Evolutionary conservation across 2,797 vertebrate species (phyloP), one percentile per base, ranked within the genome.

Genomic region (Galaxias olidus): DNA sequence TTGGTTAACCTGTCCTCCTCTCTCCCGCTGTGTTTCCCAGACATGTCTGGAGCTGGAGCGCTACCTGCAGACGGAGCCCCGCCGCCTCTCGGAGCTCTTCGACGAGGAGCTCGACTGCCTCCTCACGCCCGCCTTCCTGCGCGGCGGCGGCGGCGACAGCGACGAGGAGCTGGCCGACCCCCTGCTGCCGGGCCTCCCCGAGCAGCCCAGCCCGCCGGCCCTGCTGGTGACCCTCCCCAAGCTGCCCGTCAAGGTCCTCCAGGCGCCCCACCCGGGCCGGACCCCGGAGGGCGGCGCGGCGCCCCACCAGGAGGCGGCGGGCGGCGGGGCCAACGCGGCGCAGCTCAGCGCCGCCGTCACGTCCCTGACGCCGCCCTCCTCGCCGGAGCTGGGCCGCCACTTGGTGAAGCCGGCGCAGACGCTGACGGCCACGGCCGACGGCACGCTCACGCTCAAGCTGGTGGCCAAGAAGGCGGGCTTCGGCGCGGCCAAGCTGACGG

Each of bases 21-120:
- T 58, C 63, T 43, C 19, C 8, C 43, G n/a, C 20, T 51, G 4
- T 8, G 62, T 72, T 71, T 79, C 86, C 59, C 90, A 98, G 96
- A 98, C 96, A 61, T 96, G 95, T 87, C 91, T 98, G 75, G 95
- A 97, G 82, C 77, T 98, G 90, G 96, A 98, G 87, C 88, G 96
- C 54, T 98, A 98, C 78, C 93, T 98, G 66, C 96, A 97, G 88
- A 98, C 96, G 0, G 96, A 98, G 61, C 96, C 96, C 0, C 91
- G 95, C 82, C 92, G 93, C 69, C 94, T 96, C 77, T 94, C 95
- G 0, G 95, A 98, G 84, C 92, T 94, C 56, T 96, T 97, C 41
- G 94, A 95, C 0, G 95, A 97, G 77, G 94, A 96, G 69, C 87
- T 96, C 77, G 95, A 97, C 84, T 93, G 94, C 48, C 94, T 96